Evolutionary conservation across 2,888 invertebrate species (phyloP), one percentile per base, ranked within the genome.

Genomic region (Gastracanthus pulcherrimus): DNA sequence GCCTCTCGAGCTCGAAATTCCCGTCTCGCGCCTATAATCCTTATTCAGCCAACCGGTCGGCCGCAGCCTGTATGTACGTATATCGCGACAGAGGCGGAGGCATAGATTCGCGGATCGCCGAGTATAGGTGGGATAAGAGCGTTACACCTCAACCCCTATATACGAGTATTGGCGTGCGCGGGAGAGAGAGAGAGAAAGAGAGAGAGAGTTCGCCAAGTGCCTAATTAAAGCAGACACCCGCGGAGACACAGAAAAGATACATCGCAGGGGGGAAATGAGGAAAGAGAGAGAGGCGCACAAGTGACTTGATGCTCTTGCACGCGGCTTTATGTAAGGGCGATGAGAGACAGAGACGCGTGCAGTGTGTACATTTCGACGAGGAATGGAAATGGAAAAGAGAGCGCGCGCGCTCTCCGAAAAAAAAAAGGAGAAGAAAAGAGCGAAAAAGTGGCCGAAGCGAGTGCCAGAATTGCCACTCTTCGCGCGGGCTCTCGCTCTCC

Each of bases 191-290:
- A n/a, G n/a, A n/a, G n/a, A n/a, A n/a, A n/a, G n/a, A n/a, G n/a
- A n/a, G n/a, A n/a, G n/a, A n/a, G n/a, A n/a, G n/a, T n/a, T n/a
- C 76, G 80, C 80, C 72, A 92, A 93, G 93, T 92, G 92, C 92
- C 93, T 93, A 93, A 93, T 93, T 93, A 93, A 91, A 91, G 89
- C 90, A 90, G 91, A 92, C 92, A 90, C 89, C 89, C 89, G 87
- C 87, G 89, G 89, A 88, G 90, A 91, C 88, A 88, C 89, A 51
- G 72, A 38, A 41, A 38, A 13, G 31, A 51, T 31, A 64, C 38
- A 13, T 16, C 29, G 41, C 5, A n/a, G 45, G 31, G 38, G 13
- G 3, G 70, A 19, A 48, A 48, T 19, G 31, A 51, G 88, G 86
- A 84, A 83, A 84, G 84, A 87, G 87, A 85, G 87, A 87, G 87